Conservation (phyloP, 2,113 vertebrate species). For the Trichomycterus rosablanca region DNA sequence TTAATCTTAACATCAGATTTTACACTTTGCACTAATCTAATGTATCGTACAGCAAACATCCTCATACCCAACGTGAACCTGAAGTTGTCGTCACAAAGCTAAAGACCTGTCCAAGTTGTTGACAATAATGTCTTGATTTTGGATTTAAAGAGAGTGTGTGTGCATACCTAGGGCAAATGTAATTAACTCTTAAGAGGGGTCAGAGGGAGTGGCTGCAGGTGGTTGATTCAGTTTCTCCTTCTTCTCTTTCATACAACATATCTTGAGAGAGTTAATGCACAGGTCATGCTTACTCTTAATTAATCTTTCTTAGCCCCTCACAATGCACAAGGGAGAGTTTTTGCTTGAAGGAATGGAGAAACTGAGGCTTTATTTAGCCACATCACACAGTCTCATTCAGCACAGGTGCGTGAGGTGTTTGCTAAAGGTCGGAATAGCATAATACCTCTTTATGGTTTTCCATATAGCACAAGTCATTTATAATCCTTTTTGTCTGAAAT, state of each 20-base stretch:
- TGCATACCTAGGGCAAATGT: constrained; percentile 9
- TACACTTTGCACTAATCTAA: background rate
- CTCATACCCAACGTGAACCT: background rate
- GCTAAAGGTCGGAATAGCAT: constrained; percentile 29
- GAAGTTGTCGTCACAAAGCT: constrained; percentile 5
- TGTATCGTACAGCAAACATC: too few species aligned
- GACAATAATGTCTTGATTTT: background rate
- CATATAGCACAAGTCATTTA: constrained; percentile 19
- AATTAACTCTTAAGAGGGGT: constrained; percentile 22
- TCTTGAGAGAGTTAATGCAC: constrained; percentile 11
- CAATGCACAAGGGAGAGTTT: constrained; percentile 6
- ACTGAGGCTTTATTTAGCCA: too few species aligned
- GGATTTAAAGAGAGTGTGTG: background rate
- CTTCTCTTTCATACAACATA: constrained; percentile 13
- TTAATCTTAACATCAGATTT: background rate
- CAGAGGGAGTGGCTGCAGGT: constrained; percentile 35
- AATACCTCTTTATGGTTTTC: constrained; percentile 14
- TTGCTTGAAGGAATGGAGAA: too few species aligned
- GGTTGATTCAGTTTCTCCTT: constrained; percentile 33
- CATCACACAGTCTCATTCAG: too few species aligned
- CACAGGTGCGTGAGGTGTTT: constrained; percentile 28
- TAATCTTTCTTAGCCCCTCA: constrained; percentile 28
- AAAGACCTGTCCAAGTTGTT: background rate
- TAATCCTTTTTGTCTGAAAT: constrained; percentile 31
- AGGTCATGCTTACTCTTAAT: constrained; percentile 40